phyloP scores from a whole-genome alignment of 2,888 invertebrate genomes.

The Pecten maximus region DNA sequence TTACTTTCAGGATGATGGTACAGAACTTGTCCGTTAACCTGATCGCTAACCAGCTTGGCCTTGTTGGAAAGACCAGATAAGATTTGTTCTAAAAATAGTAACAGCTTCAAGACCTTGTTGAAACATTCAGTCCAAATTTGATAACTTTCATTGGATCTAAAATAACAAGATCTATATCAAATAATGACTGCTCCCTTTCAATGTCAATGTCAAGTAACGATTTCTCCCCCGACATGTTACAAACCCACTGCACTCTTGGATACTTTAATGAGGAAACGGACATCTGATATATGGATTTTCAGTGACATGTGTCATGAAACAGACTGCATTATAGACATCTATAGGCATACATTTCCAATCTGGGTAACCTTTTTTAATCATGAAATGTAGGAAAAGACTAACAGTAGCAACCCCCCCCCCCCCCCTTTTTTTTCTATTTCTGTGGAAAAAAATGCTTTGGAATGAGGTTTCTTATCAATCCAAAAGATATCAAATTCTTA shows the following conservation, averaged over 20 bases:
- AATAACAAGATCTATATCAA: constrained; percentile 28
- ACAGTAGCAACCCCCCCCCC: too few species aligned
- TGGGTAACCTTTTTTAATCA: too few species aligned
- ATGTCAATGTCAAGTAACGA: neutral
- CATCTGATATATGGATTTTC: neutral
- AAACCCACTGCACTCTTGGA: neutral
- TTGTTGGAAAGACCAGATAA: neutral
- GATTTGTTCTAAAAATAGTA: constrained; percentile 1
- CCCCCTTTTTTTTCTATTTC: too few species aligned
- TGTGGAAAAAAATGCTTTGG: too few species aligned
- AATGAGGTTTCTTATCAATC: too few species aligned
- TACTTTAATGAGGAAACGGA: neutral
- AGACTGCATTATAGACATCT: neutral
- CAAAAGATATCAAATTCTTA: too few species aligned
- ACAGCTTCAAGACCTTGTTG: neutral
- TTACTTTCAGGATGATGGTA: neutral
- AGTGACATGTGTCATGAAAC: neutral
- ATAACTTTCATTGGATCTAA: constrained; percentile 13
- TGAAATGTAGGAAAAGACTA: too few species aligned
- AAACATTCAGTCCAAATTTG: neutral
- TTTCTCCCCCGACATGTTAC: neutral
- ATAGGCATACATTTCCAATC: too few species aligned
- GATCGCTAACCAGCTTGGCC: constrained; percentile 21
- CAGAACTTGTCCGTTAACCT: neutral
- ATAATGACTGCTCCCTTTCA: neutral